These are phyloP conservation scores for Lacerta bilineata DNA, from an alignment of 2,797 vertebrate species.

Conservation along the genomic window DNA sequence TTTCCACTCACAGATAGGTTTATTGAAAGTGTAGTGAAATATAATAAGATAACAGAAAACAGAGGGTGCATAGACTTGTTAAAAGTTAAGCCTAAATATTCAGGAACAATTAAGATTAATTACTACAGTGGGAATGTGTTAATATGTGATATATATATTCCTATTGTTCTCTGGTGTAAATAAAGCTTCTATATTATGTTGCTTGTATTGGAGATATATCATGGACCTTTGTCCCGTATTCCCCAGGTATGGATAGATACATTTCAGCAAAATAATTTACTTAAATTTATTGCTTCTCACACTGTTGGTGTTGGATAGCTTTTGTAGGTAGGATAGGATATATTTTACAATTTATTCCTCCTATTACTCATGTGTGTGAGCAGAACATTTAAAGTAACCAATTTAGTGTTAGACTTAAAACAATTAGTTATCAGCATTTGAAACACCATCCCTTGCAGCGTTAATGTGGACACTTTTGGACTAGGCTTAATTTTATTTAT, in stretches of 20 bases:
- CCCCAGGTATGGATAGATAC: neutral
- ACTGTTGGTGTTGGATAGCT: neutral
- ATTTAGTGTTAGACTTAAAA: no score
- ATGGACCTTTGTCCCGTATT: neutral
- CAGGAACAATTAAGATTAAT: constrained; percentile 28
- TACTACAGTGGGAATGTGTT: neutral
- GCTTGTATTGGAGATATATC: neutral
- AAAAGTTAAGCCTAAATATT: constrained; percentile 20
- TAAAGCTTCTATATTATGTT: neutral
- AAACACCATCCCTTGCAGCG: no score
- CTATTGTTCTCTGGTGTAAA: neutral
- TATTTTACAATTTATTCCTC: no score
- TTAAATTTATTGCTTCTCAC: neutral
- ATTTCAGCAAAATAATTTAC: neutral
- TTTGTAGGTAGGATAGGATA: no score
- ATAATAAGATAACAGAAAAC: constrained; percentile 27
- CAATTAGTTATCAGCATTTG: no score
- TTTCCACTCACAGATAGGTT: constrained; percentile 8
- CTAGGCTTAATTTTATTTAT: no score
- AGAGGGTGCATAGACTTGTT: constrained; percentile 9
- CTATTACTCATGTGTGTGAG: no score
- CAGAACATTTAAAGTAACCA: no score
- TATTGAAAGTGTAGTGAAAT: constrained; percentile 11
- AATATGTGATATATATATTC: neutral
- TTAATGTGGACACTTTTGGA: no score